Evolutionary conservation across 2,888 invertebrate genomes (phyloP).

Genomic region (Luffia ferchaultella): DNA sequence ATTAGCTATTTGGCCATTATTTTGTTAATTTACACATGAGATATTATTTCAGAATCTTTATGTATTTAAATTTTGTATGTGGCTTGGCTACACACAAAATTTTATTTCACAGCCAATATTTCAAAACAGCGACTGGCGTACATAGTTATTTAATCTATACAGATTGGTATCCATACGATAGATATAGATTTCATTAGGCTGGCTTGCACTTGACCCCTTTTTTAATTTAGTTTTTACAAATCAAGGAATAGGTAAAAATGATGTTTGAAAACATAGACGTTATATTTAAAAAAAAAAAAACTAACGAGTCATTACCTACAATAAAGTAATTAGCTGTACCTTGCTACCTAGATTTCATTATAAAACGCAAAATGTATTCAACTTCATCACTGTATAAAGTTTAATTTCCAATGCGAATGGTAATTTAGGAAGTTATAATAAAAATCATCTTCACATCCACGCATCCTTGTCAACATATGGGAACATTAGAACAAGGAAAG

Average conservation of each 20-base stretch:
- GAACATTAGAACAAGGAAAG: conserved; percentile 16
- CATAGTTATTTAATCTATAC: no score
- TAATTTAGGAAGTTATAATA: conserved; percentile 20
- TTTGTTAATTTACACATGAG: conserved; percentile 1
- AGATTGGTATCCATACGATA: no score
- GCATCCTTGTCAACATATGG: conserved; percentile 23
- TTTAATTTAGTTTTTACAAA: conserved; percentile 22
- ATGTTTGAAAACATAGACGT: no score
- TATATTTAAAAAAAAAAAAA: no score
- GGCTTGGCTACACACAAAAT: no score
- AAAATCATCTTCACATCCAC: conserved; percentile 16
- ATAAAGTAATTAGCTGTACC: no score
- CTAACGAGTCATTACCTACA: no score
- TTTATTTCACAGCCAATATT: no score
- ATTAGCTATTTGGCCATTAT: conserved; percentile 15
- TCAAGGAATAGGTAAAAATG: conserved; percentile 24
- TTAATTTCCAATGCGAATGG: not conserved
- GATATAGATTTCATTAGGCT: conserved; percentile 26
- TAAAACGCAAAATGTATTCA: not conserved
- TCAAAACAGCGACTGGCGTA: no score
- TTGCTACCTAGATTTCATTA: no score
- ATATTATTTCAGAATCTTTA: no score
- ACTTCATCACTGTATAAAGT: not conserved
- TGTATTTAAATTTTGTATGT: not conserved
- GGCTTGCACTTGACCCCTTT: not conserved